Evolutionary conservation across 2,888 invertebrate species (phyloP), one percentile per base, ranked within the genome.

Genomic region (Boloria selene): DNA sequence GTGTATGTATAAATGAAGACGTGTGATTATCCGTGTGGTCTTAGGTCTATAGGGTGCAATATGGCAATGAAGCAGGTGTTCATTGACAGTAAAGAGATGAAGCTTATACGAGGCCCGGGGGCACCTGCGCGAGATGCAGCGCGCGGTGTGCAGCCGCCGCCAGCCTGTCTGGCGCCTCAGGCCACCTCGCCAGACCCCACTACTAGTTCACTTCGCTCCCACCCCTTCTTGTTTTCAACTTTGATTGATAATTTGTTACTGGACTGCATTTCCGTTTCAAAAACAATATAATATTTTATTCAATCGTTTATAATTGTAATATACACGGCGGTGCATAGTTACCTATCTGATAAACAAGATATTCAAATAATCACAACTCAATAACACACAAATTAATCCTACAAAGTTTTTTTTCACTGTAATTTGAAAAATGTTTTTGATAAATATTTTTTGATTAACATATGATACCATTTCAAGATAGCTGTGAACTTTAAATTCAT

Each of bases 171-270:
- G 89, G 89, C 90, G 89, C 87, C 89, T 50, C 61, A 44, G 61
- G 55, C 51, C 70, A 63, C 65, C 64, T 61, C 66, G 62, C 54
- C 69, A 56, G 73, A 70, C 71, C 68, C 61, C 22, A 53, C 45
- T 67, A 69, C 69, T 70, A 70, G 71, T 71, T 66, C 74, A 61
- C 61, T 70, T 75, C 75, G 72, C 81, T 75, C 82, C 80, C 83
- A 82, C 79, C 86, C 76, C 82, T 83, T 83, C 85, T 90, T 90
- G 89, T 91, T 91, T 90, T 90, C 86, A 89, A 90, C 89, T 90
- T 88, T 90, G 90, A 91, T 90, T 90, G 88, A 91, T 90, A 90
- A 90, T 91, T 90, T 90, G 87, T 90, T 91, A 89, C 88, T 86
- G 83, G 81, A 88, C 82, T 86, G 85, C 83, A 87, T 86, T 83